Percentiles rank a stretch among this genome's conserved stretches.
phyloP scores from a whole-genome alignment of 1,140 invertebrate genomes.

The Ips typographus region DNA sequence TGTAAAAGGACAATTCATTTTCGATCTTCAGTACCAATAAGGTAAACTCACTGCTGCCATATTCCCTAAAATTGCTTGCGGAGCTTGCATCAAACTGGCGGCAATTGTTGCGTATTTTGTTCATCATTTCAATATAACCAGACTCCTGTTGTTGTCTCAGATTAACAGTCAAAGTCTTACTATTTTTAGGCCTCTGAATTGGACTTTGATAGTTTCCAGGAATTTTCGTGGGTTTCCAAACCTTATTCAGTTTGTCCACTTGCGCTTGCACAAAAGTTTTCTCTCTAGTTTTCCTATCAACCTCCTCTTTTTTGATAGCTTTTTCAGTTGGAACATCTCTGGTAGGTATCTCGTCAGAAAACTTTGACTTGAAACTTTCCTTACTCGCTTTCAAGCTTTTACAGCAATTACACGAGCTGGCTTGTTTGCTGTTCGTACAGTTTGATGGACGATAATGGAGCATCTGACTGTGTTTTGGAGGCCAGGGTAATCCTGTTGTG shows the following conservation, averaged over 20 bases:
- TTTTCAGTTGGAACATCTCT: neutral
- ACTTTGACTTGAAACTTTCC: neutral
- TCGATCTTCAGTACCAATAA: neutral
- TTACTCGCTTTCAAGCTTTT: neutral
- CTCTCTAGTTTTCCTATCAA: neutral
- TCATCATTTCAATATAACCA: conserved; percentile 30
- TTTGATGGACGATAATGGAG: conserved; percentile 9
- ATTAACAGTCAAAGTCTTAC: neutral
- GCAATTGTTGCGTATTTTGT: conserved; percentile 22
- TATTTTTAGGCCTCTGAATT: neutral
- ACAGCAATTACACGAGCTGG: neutral
- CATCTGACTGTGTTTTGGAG: conserved; percentile 13
- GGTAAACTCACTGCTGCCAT: neutral
- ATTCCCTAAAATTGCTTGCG: neutral
- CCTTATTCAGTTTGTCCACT: conserved; percentile 37
- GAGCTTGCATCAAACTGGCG: conserved; percentile 7
- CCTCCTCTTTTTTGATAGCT: neutral
- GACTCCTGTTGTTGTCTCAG: conserved; percentile 6
- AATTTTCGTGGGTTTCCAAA: conserved; percentile 2
- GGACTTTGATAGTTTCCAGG: neutral
- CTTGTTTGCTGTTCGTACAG: neutral
- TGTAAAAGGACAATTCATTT: neutral
- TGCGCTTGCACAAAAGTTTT: conserved; percentile 35
- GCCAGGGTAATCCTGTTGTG: conserved; percentile 24
- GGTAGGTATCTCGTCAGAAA: conserved; percentile 4